Evolutionary conservation across 2,888 invertebrate genomes (phyloP), one percentile per base, ranked within the genome.

Genomic region (Allygus modestus): DNA sequence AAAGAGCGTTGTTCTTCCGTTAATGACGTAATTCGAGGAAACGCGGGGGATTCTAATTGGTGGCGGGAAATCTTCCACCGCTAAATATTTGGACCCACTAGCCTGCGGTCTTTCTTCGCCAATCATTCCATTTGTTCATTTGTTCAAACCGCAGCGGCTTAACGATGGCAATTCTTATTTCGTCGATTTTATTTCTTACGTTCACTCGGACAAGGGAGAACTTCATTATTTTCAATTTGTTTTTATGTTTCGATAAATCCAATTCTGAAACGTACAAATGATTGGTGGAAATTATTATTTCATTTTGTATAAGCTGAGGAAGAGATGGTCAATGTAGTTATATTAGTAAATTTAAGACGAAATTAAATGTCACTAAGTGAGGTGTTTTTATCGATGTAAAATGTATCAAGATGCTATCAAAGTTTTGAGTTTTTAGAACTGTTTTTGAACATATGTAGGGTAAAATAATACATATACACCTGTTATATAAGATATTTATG

Each of bases 21-120:
- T 83, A 83, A 83, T 83, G 83, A 73, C 83, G 83, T 83, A 83
- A 83, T 83, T 54, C 46, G 83, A 83, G 83, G 26, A 54, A 83
- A 73, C 54, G 33, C 51, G 33, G 83, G 20, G 58, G 15, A 79
- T 79, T 79, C 54, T 79, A 79, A 79, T 79, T 79, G 79, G 79
- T 58, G 79, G 79, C 79, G 79, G 58, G 7, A 79, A 58, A 58
- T 79, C 79, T 58, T 79, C 33, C 15, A n/a, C 58, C 51, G 31
- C 43, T 77, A 43, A 46, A 43, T 51, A 46, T 77, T 77, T 77
- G 26, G 26, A 12, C 43, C 11, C 33, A 28, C 12, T 61, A 1
- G 71, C 41, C 31, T 7, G n/a, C 15, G 28, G 28, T 9, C 17
- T 28, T 58, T 20, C 79, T 79, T 79, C 79, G 77, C 77, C 77